Evolutionary conservation across 1,140 invertebrate genomes (phyloP), one percentile per base, ranked within the genome.

Genomic region (Solenopsis fugax): DNA sequence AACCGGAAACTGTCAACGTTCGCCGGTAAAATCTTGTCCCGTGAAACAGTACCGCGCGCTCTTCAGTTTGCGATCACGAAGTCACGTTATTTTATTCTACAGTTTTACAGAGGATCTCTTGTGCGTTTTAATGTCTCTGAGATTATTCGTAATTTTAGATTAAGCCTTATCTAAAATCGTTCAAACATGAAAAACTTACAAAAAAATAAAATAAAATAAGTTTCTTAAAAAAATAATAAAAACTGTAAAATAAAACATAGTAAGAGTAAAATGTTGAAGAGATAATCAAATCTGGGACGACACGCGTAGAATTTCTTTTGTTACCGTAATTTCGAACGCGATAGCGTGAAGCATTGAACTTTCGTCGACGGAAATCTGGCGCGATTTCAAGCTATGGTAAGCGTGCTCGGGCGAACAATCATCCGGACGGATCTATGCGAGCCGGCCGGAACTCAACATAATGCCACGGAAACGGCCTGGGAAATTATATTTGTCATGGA

Each of bases 401-500:
- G 72, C 77, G 72, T 88, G 82, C 72, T 80, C 87, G 82, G 62
- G 72, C 69, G 88, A 88, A 90, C 86, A 89, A 92, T 92, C 89
- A 48, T 48, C 77, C 80, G 60, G 64, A 60, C 87, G 86, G 88
- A 91, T 91, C 77, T 86, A 37, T 37, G 62, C 85, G 89, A 90
- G 90, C 88, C 90, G 91, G 85, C 92, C 94, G 94, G 94, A 95
- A 94, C 92, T 93, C 5, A 21, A 64, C 84, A 95, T 95, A 95
- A 95, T 93, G 91, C 93, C 86, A 72, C 94, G 95, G 94, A 95
- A 95, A 91, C 92, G 89, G 82, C 54, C 71, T 85, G 92, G 92
- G 91, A 94, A 95, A 95, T 93, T 92, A 94, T 93, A 94, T 94
- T 94, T 94, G 94, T 93, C 87, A 94, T 92, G 92, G 92, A 92